Percentiles rank a stretch among this genome's conserved stretches.
These are phyloP conservation scores for Boulengeromyrus knoepffleri DNA, from an alignment of 2,113 vertebrate species.

Conservation along the genomic window DNA sequence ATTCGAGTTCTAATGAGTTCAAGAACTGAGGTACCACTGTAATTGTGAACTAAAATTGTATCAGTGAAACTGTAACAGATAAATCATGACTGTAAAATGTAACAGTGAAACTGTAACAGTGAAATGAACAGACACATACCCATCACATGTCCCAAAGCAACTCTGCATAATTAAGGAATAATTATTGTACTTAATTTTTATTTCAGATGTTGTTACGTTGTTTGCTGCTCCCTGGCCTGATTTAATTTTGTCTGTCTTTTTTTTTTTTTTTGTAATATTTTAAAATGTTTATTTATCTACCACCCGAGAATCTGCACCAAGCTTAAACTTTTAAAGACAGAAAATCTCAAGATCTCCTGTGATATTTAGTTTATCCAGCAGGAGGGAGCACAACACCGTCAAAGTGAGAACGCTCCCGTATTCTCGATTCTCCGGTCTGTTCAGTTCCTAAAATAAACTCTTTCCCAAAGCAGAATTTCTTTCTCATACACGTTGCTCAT, in stretches of 20 bases:
- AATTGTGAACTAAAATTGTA: neutral
- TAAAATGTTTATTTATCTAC: neutral
- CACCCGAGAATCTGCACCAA: neutral
- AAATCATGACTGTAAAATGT: neutral
- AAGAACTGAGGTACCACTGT: too few species aligned
- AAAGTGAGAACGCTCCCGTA: neutral
- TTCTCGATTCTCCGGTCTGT: neutral
- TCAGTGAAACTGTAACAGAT: neutral
- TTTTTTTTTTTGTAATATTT: neutral
- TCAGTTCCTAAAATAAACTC: neutral
- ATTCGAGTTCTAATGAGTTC: too few species aligned
- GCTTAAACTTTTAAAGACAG: neutral
- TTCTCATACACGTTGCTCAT: neutral
- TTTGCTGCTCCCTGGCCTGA: neutral
- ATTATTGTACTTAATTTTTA: neutral
- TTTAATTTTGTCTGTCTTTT: neutral
- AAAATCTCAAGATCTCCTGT: neutral
- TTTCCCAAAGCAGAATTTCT: neutral
- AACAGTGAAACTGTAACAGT: neutral
- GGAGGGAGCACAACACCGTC: neutral
- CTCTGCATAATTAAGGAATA: neutral
- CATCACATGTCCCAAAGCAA: neutral
- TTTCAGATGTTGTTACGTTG: neutral
- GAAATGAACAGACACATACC: neutral
- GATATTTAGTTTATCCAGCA: neutral